These are phyloP conservation scores for Cnemophilus loriae DNA, from an alignment of 2,113 vertebrate genomes.

Conservation along the genomic window DNA sequence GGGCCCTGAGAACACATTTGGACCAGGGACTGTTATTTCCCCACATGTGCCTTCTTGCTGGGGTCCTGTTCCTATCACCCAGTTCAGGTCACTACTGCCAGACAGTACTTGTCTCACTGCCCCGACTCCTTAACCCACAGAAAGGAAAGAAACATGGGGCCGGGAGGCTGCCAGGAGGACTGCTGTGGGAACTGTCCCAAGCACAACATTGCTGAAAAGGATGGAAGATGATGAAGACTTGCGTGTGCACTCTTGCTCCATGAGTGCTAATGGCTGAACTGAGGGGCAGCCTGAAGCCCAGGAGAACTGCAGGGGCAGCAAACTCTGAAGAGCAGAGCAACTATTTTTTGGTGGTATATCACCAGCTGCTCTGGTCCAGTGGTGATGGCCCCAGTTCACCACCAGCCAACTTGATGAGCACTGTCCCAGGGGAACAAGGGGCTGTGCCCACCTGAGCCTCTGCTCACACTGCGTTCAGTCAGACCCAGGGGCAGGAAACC, in stretches of 20 bases:
- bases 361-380: neutral
- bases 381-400: neutral
- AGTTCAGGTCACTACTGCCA: neutral
- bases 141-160: neutral
- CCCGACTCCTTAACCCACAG: no score
- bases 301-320: neutral
- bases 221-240: neutral
- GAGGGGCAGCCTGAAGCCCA: neutral
- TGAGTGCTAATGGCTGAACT: neutral
- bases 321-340: neutral
- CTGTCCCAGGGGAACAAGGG: neutral
- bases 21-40: neutral
- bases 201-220: rapidly evolving
- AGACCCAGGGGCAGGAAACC: neutral
- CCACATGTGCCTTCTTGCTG: neutral
- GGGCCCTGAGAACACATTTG: neutral
- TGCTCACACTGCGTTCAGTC: rapidly evolving
- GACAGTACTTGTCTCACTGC: neutral
- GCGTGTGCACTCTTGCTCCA: rapidly evolving
- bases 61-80: neutral
- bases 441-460: neutral
- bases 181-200: neutral
- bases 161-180: neutral
- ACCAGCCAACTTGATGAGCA: neutral
- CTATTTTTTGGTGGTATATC: neutral